Conservation (phyloP, 2,113 vertebrate genomes). For the Mugil cephalus region DNA sequence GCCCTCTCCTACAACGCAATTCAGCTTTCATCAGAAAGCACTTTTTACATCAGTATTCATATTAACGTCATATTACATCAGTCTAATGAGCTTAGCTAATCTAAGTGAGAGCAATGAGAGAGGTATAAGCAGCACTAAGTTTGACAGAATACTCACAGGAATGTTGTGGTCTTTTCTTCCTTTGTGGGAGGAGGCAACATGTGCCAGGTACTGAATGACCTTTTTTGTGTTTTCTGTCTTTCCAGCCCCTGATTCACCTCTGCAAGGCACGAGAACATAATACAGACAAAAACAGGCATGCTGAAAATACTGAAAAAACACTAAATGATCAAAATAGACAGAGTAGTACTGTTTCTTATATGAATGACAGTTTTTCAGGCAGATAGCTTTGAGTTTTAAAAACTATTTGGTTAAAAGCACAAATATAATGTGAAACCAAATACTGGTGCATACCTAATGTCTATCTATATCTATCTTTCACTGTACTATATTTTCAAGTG, state of each 20-base stretch:
- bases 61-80: background rate
- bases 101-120: background rate
- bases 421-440: conserved; percentile 21
- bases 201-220: conserved; percentile 98
- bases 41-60: background rate
- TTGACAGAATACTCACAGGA: conserved; percentile 89
- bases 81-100: background rate
- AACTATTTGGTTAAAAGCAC: background rate
- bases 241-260: conserved; percentile 98
- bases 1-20: too few species aligned
- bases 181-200: conserved; percentile 98
- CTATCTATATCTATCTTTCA: conserved; percentile 5
- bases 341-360: background rate
- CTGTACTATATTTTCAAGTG: conserved; percentile 1
- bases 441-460: background rate
- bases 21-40: too few species aligned
- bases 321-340: background rate
- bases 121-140: background rate
- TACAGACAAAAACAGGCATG: conserved; percentile 16
- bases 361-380: conserved; percentile 1
- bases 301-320: conserved; percentile 14
- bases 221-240: conserved; percentile 99
- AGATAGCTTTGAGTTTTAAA: background rate
- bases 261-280: conserved; percentile 66
- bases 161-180: conserved; percentile 97